Evolutionary conservation across 2,888 invertebrate genomes (phyloP), one percentile per base, ranked within the genome.

Genomic region (Conistra vaccinii): DNA sequence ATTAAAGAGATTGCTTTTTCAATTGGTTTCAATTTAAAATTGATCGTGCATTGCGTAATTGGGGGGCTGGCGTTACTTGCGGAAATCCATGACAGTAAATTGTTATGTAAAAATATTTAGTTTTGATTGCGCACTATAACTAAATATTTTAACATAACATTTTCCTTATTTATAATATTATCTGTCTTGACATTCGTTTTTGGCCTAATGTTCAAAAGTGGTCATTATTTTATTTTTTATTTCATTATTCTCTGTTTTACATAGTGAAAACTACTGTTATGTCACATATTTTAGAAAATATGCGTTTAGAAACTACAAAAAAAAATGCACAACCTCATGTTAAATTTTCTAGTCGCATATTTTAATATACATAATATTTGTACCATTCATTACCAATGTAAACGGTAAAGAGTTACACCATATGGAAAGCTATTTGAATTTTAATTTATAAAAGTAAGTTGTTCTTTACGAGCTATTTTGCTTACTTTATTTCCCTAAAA

Each of bases 401-500:
- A 51, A 32, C 23, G n/a, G 6, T 14, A 53, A 60, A 35, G 45
- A 35, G 55, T 32, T 62, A 57, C 45, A 7, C 12, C n/a, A 62
- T 29, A 51, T 26, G 26, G 55, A 72, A 63, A 72, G 23, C 23
- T 42, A 26, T 57, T 39, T 20, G 48, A 48, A 65, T 65, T 51
- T 63, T 14, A 72, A 70, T 58, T 63, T 35, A 63, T 53, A 58
- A 80, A 58, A 72, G 42, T n/a, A n/a, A 32, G 39, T 63, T 67
- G 29, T 20, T 29, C 20, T 66, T 57, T 69, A 29, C 62, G 20
- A 69, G 1, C 20, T 29, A 20, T 45, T 67, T 67, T 35, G 9
- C 29, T 58, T 69, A 58, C n/a, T 73, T 76, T 58, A 63, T 74
- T 73, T 60, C 14, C 32, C 14, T n/a, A 55, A 67, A 57, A 66